Evolutionary conservation across 2,888 invertebrate genomes (phyloP).

Genomic region (Ariolimax columbianus): DNA sequence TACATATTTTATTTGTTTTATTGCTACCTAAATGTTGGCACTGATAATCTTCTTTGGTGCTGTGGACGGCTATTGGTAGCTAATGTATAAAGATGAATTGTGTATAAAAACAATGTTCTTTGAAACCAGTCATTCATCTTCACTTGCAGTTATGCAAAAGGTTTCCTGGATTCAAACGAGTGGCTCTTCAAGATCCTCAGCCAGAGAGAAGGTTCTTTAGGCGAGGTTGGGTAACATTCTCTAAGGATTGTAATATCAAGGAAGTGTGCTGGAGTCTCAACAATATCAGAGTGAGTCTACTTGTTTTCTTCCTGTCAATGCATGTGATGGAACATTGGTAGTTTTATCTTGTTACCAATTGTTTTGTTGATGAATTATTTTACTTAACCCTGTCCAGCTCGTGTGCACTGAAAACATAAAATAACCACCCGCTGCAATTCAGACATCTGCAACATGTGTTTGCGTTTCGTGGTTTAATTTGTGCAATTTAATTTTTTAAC

Average conservation of each 20-base stretch:
- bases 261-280: slow-evolving; percentile 99
- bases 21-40: too few relatives aligned
- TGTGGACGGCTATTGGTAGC: neutral
- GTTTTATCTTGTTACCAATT: too few relatives aligned
- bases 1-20: too few relatives aligned
- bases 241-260: slow-evolving; percentile 97
- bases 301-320: neutral
- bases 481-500: too few relatives aligned
- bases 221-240: slow-evolving; percentile 98
- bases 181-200: slow-evolving; percentile 97
- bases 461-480: too few relatives aligned
- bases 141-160: slow-evolving; percentile 86
- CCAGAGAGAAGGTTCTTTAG: slow-evolving; percentile 97
- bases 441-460: too few relatives aligned
- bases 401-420: too few relatives aligned
- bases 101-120: neutral
- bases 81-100: neutral
- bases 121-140: neutral
- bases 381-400: too few relatives aligned
- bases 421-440: too few relatives aligned
- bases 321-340: too few relatives aligned
- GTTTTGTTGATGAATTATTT: too few relatives aligned
- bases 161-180: slow-evolving; percentile 92
- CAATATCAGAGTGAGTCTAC: slow-evolving; percentile 86
- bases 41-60: too few relatives aligned